These are phyloP conservation scores for Sanderia malayensis DNA, from an alignment of 30 jellyfish, hydroid and myxozoan species.

Conservation along the genomic window DNA sequence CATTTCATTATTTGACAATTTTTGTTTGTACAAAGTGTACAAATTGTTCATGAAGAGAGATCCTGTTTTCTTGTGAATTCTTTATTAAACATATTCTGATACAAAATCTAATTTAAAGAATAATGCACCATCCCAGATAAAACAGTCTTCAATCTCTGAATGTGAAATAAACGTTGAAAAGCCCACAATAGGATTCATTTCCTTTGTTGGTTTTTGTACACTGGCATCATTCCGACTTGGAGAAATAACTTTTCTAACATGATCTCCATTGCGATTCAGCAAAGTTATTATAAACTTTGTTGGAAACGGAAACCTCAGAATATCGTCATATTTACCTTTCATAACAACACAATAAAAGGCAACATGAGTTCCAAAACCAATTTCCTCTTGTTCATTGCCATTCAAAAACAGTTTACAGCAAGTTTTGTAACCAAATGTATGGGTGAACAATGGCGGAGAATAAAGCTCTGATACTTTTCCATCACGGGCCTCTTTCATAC, in stretches of 20 bases:
- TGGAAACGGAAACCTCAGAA: conserved; percentile 69
- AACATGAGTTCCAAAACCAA: conserved; percentile 41
- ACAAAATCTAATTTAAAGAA: conserved; percentile 35
- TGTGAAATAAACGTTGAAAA: conserved; percentile 40
- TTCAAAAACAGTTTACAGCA: conserved; percentile 50
- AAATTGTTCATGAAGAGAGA: no score
- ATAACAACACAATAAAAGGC: conserved; percentile 58
- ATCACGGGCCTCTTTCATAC: conserved; percentile 61
- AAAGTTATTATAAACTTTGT: conserved; percentile 37
- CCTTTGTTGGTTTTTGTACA: background rate
- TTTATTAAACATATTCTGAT: no score
- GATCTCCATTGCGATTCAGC: conserved; percentile 7
- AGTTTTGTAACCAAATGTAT: conserved; percentile 56
- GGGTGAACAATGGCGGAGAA: conserved; percentile 73
- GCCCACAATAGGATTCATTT: conserved; percentile 2
- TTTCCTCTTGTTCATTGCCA: conserved; percentile 48
- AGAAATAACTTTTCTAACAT: conserved; percentile 31
- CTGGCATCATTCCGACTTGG: conserved; percentile 11
- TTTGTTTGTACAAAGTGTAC: no score
- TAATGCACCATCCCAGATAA: conserved; percentile 51
- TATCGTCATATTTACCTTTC: conserved; percentile 67
- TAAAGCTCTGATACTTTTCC: conserved; percentile 48
- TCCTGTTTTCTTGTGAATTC: no score
- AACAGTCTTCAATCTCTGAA: conserved; percentile 7
- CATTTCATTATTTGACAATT: no score